These are phyloP conservation scores for Plotosus lineatus DNA, from an alignment of 2,113 vertebrate genomes.

Conservation along the genomic window DNA sequence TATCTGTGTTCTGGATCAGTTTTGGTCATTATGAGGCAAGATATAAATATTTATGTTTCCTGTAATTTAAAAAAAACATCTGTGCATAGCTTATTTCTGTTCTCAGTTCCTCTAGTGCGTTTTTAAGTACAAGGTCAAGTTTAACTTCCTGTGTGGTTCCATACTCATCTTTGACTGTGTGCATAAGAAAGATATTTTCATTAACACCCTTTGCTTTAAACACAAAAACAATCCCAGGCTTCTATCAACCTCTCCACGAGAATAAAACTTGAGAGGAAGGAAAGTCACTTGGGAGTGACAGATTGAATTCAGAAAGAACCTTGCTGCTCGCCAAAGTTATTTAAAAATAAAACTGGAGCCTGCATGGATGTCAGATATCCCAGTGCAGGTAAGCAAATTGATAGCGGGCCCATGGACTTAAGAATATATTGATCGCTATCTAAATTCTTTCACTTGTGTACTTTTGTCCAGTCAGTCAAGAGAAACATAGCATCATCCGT, in stretches of 20 bases:
- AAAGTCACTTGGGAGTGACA: not conserved
- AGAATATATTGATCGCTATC: not conserved
- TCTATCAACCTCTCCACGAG: not conserved
- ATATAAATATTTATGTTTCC: not conserved
- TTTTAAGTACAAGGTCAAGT: not conserved
- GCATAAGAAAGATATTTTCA: not conserved
- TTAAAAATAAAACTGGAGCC: not conserved
- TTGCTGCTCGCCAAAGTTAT: not conserved
- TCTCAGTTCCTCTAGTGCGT: not conserved
- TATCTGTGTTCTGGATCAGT: not conserved
- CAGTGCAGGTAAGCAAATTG: not conserved
- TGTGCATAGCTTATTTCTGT: too few relatives aligned
- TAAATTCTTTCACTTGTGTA: not conserved
- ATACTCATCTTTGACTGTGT: not conserved
- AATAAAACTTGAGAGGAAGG: not conserved
- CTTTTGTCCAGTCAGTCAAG: not conserved
- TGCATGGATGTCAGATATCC: not conserved
- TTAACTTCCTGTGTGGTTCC: not conserved
- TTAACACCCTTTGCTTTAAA: not conserved
- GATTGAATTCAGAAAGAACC: conserved; percentile 2
- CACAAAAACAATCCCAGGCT: not conserved
- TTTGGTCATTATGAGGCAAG: not conserved
- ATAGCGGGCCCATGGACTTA: not conserved
- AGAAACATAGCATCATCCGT: not conserved
- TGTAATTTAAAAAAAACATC: not conserved